Conservation (phyloP, 37 sponge, comb jelly and placozoan species). For the Agelas oroides region DNA sequence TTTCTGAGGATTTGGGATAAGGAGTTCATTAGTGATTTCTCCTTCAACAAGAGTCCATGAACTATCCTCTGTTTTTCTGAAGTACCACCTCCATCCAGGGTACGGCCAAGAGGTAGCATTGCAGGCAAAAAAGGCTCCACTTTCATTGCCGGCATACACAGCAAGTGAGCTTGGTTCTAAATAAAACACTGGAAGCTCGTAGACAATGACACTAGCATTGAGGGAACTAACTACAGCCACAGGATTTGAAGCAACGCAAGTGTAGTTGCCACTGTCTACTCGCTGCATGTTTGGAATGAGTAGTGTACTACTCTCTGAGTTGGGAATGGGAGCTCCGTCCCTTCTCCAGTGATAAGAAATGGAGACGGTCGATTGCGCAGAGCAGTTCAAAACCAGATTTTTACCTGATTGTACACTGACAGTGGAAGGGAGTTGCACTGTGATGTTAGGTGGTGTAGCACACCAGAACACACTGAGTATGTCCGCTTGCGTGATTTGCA, state of each 20-base stretch:
- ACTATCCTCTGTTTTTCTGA: background rate
- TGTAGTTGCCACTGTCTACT: constrained; percentile 20
- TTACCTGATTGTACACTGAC: background rate
- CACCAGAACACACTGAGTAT: constrained; percentile 9
- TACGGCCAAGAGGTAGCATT: constrained; percentile 34
- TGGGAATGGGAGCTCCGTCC: constrained; percentile 11
- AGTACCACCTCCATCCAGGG: constrained; percentile 49
- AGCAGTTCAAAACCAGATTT: constrained; percentile 1
- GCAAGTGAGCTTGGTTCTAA: background rate
- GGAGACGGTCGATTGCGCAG: background rate
- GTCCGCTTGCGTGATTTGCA: background rate
- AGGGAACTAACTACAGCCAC: constrained; percentile 13
- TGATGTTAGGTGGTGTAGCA: constrained; percentile 1
- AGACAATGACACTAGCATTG: constrained; percentile 17
- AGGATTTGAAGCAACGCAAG: constrained; percentile 25
- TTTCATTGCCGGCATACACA: constrained; percentile 19
- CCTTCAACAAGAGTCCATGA: constrained; percentile 15
- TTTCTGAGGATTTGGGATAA: constrained; percentile 26
- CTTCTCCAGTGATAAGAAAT: constrained; percentile 34
- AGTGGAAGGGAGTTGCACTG: background rate
- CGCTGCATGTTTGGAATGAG: background rate
- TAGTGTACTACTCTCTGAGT: background rate
- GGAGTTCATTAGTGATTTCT: constrained; percentile 21
- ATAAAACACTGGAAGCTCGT: constrained; percentile 21
- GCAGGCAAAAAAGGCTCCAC: constrained; percentile 40